Base-by-base conservation (phyloP, 2,888 invertebrate genomes). In the Doris montereyensis region DNA sequence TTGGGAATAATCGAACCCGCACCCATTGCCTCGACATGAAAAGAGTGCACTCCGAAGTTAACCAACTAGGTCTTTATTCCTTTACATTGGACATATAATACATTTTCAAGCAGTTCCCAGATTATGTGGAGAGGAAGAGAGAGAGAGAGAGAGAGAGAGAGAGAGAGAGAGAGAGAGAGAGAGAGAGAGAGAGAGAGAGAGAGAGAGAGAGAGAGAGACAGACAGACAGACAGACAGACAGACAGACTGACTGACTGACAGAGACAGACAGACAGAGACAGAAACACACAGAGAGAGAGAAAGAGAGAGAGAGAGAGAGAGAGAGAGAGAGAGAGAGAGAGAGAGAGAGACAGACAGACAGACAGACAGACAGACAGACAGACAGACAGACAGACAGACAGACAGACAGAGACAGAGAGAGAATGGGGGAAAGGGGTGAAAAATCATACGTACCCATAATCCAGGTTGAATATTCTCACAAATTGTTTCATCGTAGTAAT, bases 381-480 rank as follows among this genome's bases (percentile, higher is more conserved):
- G 52, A 41, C 8, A 41, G 52, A 41, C 8, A 41, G 52, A 41
- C 8, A 41, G 52, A 41, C 8, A 41, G 52, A 41, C 8, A 41
- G 52, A 41, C 8, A 41, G 52, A 41, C 8, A 41, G 52, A 41
- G 52, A 41, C 8, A 41, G 52, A 17, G 52, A n/a, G n/a, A n/a
- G n/a, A n/a, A n/a, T n/a, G n/a, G n/a, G n/a, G n/a, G n/a, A n/a
- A n/a, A n/a, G n/a, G n/a, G n/a, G n/a, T n/a, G n/a, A n/a, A n/a
- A n/a, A n/a, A n/a, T n/a, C n/a, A n/a, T n/a, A 78, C 81, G 57
- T 72, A 81, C 81, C 81, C 81, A 81, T 21, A 81, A 62, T 41
- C 81, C 81, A 58, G 81, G 79, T 67, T 81, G 81, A 0, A 81
- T 65, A 57, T 79, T 81, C 26, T 76, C 73, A 77, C 81, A 81